Evolutionary conservation across 2,797 vertebrate species (phyloP), one percentile per base, ranked within the genome.

Genomic region (Microcaecilia unicolor): DNA sequence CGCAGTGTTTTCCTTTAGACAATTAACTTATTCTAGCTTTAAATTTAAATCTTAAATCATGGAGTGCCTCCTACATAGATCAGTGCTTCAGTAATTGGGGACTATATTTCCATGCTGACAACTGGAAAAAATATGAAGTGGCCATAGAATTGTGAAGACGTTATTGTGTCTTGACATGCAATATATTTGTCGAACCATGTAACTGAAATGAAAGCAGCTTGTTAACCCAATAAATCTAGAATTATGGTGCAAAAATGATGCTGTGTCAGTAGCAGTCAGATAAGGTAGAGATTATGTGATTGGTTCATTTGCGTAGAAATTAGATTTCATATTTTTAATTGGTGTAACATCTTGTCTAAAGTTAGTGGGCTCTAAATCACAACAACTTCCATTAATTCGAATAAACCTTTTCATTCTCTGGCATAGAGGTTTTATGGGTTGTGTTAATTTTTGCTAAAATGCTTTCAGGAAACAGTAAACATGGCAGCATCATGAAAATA

Each of bases 391-490:
- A 43, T 59, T 63, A 63, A 52, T 60, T 61, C 56, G 48, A 59
- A 52, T 63, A 66, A 48, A 61, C 51, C 55, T 74, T 83, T 84
- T 83, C 67, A 83, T 81, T 74, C 64, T 51, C 50, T 42, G 32
- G 29, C 38, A 51, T 51, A 42, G 45, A 41, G 19, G 53, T 74
- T 80, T 68, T 60, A 65, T 63, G 52, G 56, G 56, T 44, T 48
- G 45, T 53, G 54, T 55, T 70, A 72, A 76, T 78, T 79, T 81
- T 68, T 71, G 70, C 48, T 76, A 48, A 61, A 72, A 67, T 55
- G 51, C 56, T 73, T 75, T 67, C 61, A 83, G 83, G 80, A 85
- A 88, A 81, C 57, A 56, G 63, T 61, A 67, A 81, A 66, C 67
- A 57, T 63, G 69, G 69, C 74, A 76, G 65, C 70, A 69, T 76